phyloP scores from a whole-genome alignment of 2,113 vertebrate genomes.

The Hemiprocne comata region DNA sequence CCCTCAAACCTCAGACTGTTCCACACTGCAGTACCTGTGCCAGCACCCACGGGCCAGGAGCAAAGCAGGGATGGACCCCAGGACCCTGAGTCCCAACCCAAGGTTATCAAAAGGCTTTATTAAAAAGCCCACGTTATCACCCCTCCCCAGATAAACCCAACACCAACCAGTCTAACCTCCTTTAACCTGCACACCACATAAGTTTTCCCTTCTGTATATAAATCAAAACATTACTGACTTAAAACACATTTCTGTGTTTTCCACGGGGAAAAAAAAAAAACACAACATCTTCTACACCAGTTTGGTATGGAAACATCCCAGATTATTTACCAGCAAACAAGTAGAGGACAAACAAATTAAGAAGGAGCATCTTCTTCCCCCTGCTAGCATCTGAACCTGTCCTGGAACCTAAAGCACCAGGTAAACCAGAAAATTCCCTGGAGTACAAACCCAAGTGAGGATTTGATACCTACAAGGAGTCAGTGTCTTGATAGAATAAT shows the following conservation, averaged over 20 bases:
- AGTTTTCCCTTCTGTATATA: background rate
- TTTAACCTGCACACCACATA: accelerated
- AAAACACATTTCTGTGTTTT: background rate
- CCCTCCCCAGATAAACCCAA: background rate
- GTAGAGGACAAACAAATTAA: background rate
- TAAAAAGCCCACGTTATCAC: too few species aligned
- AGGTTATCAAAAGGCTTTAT: background rate
- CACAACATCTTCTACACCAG: background rate
- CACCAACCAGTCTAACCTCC: background rate
- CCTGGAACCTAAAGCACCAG: background rate
- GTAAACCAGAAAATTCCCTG: background rate
- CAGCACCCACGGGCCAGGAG: background rate
- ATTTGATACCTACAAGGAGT: background rate
- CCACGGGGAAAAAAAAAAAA: background rate
- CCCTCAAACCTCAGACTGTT: background rate
- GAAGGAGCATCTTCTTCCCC: background rate
- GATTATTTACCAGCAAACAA: background rate
- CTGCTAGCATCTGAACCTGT: background rate
- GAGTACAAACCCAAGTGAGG: background rate
- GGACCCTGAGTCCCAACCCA: background rate
- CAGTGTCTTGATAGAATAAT: background rate
- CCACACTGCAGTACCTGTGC: background rate
- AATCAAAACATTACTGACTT: background rate
- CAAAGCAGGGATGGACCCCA: background rate
- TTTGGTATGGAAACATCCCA: background rate